Evolutionary conservation across 2,797 vertebrate genomes (phyloP), one percentile per base, ranked within the genome.

Genomic region (Sebastes elongatus): DNA sequence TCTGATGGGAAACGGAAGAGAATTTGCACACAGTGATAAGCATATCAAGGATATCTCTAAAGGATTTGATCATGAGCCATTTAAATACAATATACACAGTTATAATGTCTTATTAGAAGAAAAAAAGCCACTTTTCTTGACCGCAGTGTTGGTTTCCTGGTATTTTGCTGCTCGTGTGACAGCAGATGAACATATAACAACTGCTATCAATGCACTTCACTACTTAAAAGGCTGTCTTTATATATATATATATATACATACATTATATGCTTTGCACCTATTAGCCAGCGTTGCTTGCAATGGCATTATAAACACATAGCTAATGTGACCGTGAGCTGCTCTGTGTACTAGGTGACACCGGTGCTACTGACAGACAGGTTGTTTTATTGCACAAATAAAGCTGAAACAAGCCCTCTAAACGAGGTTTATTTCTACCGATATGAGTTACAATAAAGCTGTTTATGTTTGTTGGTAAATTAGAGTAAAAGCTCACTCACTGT

Each of bases 1-100:
- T 88, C 92, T 90, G 83, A 30, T 42, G 79, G 61, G 33, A 71
- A 64, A 76, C 27, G 64, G 65, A 59, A 20, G 76, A 57, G 16
- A 69, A 81, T 75, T 22, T 32, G 10, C 20, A 71, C 55, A 35
- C 57, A 22, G 53, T 69, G 35, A 55, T 2, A 30, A 33, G 14
- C 25, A 9, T 11, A 20, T 14, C 9, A 38, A 30, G 27, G 4
- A 49, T 49, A 49, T 28, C 25, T 6, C 28, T 28, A 35, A 20
- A 32, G 5, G 28, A 8, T 55, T 14, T 23, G n/a, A 10, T 22
- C 11, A 23, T 14, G 16, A 38, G 28, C 18, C 10, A 28, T 28
- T 20, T 49, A 10, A 25, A 28, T 13, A 3, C 33, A 30, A 11
- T 5, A 10, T 5, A 38, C 69, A 49, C 25, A 52, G 10, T 13